Base-by-base conservation (phyloP, 1,140 invertebrate genomes). In the Zeugodacus cucurbitae region DNA sequence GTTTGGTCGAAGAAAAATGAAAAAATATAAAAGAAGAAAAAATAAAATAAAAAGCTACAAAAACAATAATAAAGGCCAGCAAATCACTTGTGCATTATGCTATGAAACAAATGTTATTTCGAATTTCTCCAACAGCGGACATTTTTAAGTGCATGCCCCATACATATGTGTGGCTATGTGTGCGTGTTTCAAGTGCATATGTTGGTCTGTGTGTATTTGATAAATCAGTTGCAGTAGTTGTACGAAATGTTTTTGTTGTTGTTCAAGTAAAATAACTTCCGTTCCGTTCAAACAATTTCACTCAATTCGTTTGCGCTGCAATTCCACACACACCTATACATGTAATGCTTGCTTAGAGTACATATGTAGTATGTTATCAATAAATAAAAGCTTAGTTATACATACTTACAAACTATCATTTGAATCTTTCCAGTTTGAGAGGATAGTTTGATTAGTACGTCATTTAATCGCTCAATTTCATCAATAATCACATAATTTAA, bases 241-340 rank as follows among this genome's bases (percentile, higher is more conserved):
- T 22, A 29, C 26, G 74, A 8, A 26, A 26, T 26, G 37, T 48
- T 48, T 41, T 29, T 78, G 41, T 78, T 78, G n/a, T n/a, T 48
- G 74, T 3, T 26, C 74, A n/a, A 48, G 41, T 37, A 48, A 82
- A 82, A 82, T 20, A 82, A 82, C 74, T 82, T 82, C 74, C 74
- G 74, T 48, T 48, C 74, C 74, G 37, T 82, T 48, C 74, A 82
- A 82, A 82, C 41, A 48, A 82, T 82, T 82, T 82, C 41, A 82
- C 74, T 82, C 41, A 48, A 82, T 48, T 22, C 74, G 74, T 82
- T 54, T 82, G 22, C 37, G 44, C 34, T 82, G 34, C 67, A 74
- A 32, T 37, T 6, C 22, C 58, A 59, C n/a, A 26, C 58, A 22
- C 26, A 70, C 11, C 17, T 0, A 34, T 17, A 70, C 11, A 37